Percentiles rank a stretch among this genome's conserved stretches.
Evolutionary conservation across 2,888 invertebrate genomes (phyloP).

Genomic region (Lobophora halterata): DNA sequence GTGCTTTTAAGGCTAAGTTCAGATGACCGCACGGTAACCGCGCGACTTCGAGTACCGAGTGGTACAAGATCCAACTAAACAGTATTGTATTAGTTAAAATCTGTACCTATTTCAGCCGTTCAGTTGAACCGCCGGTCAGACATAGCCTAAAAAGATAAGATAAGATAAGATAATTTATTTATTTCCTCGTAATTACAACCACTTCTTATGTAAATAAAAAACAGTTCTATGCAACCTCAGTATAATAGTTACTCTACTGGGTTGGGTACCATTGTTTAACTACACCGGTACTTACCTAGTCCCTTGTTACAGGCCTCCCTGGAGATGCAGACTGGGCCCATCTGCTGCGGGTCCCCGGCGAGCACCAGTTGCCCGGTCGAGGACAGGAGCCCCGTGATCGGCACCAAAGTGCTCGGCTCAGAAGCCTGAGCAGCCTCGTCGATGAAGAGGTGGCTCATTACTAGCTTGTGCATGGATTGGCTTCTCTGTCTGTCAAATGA

Average conservation of each 20-base stretch:
- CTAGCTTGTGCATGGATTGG: constrained; percentile 37
- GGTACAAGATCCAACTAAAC: too few relatives aligned
- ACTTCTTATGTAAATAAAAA: too few relatives aligned
- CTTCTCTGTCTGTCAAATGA: constrained; percentile 37
- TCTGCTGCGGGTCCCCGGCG: constrained; percentile 92
- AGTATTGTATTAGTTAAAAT: too few relatives aligned
- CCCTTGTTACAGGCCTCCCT: constrained; percentile 82
- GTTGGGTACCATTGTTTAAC: too few relatives aligned
- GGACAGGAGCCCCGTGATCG: constrained; percentile 81
- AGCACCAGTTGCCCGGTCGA: constrained; percentile 81
- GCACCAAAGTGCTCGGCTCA: constrained; percentile 85
- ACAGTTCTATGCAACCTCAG: too few relatives aligned
- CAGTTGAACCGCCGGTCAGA: neutral
- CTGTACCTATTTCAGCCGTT: too few relatives aligned
- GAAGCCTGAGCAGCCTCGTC: constrained; percentile 96
- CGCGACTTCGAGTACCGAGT: too few relatives aligned
- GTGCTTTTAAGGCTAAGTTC: too few relatives aligned
- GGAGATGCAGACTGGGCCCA: constrained; percentile 90
- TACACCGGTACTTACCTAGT: constrained; percentile 82
- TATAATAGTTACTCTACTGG: too few relatives aligned
- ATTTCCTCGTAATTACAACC: too few relatives aligned
- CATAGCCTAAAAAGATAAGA: neutral
- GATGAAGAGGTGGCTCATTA: constrained; percentile 91
- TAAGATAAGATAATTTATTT: too few relatives aligned
- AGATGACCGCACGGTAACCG: too few relatives aligned